A percentile compares a stretch with the other conserved stretches of the same genome.
These are phyloP conservation scores for Alectoris magna DNA, from an alignment of 2,797 vertebrate genomes.

Conservation along the genomic window DNA sequence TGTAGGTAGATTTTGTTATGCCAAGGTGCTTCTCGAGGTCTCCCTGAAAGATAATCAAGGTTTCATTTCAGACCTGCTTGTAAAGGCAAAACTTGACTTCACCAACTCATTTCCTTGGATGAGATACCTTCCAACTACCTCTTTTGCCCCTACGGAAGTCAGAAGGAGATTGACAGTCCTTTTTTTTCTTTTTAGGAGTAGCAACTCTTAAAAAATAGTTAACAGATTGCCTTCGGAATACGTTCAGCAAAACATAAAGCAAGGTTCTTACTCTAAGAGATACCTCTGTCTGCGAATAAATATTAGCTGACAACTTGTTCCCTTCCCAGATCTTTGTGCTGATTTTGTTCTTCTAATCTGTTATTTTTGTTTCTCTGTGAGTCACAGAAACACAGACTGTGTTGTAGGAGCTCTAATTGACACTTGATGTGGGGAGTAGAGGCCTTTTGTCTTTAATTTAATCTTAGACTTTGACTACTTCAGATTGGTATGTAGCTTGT, in stretches of 20 bases:
- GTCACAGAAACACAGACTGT: not conserved
- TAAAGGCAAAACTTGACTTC: not conserved
- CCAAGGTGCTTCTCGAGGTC: not conserved
- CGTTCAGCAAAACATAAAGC: not conserved
- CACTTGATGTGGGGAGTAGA: not conserved
- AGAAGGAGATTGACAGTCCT: not conserved
- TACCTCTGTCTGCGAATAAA: not conserved
- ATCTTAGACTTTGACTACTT: not conserved
- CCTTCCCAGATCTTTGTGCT: not conserved
- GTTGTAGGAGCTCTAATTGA: not conserved
- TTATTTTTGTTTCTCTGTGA: not conserved
- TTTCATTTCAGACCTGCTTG: slow-evolving; percentile 1
- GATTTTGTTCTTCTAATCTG: not conserved
- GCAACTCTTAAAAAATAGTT: not conserved
- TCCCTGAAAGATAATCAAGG: not conserved
- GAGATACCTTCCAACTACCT: not conserved
- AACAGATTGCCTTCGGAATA: not conserved
- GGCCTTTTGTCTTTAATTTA: not conserved
- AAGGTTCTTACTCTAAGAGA: not conserved
- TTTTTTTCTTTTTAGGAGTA: not conserved
- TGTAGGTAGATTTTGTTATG: not conserved
- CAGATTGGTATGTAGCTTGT: not conserved
- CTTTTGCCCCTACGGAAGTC: not conserved
- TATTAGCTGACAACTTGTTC: not conserved
- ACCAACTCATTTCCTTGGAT: not conserved